Conservation (phyloP, 2,888 invertebrate species). For the Diloba caeruleocephala region DNA sequence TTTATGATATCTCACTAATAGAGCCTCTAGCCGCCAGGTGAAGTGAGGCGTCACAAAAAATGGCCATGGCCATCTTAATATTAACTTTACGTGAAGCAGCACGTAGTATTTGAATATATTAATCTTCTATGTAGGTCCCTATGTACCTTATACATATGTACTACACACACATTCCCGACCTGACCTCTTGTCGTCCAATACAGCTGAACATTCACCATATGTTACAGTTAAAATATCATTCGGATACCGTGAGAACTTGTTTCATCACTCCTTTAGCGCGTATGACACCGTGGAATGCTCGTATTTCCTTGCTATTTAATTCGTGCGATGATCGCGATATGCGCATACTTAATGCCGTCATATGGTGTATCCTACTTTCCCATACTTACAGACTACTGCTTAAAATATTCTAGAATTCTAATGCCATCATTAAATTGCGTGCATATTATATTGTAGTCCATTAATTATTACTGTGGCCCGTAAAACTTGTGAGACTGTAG, state of each 20-base stretch:
- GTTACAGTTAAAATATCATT: conserved; percentile 33
- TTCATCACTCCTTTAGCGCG: conserved; percentile 66
- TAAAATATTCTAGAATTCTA: conserved; percentile 40
- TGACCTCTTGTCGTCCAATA: conserved; percentile 12
- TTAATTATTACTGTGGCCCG: too few relatives aligned
- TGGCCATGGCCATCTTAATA: too few relatives aligned
- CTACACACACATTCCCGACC: conserved; percentile 12
- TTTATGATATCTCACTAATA: conserved; percentile 6
- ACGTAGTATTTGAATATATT: too few relatives aligned
- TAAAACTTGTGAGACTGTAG: too few relatives aligned
- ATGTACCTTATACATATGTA: too few relatives aligned
- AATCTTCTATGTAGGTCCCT: too few relatives aligned
- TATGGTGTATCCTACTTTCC: conserved; percentile 76
- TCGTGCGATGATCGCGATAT: conserved; percentile 83
- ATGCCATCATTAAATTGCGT: conserved; percentile 25
- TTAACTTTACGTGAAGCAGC: too few relatives aligned
- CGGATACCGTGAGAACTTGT: conserved; percentile 77
- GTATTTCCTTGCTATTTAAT: conserved; percentile 86
- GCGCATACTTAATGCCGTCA: conserved; percentile 82
- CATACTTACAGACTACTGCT: conserved; percentile 61
- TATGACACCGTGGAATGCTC: conserved; percentile 74
- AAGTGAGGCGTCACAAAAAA: neutral
- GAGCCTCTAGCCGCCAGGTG: neutral
- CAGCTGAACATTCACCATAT: conserved; percentile 43
- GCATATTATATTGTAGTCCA: conserved; percentile 6